Conservation (phyloP, 2,888 invertebrate genomes). For the Nyleta sp. region DNA sequence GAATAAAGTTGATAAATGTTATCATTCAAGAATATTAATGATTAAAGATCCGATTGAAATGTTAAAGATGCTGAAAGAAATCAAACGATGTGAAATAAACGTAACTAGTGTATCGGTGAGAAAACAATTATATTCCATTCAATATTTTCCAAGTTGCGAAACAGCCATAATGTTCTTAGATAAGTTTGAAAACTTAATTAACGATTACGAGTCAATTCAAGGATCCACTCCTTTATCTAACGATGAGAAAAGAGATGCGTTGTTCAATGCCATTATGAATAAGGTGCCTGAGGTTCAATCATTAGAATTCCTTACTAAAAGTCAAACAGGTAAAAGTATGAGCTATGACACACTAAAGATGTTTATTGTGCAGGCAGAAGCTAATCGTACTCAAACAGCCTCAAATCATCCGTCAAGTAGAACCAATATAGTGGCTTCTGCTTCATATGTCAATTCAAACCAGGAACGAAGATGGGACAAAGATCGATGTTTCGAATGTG, state of each 20-base stretch:
- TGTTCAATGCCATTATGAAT: slow-evolving; percentile 45
- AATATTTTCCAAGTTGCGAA: slow-evolving; percentile 53
- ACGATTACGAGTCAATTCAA: slow-evolving; percentile 55
- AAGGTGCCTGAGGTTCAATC: slow-evolving; percentile 48
- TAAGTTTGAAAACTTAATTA: slow-evolving; percentile 58
- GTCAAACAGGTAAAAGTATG: slow-evolving; percentile 17
- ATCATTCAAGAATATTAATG: slow-evolving; percentile 56
- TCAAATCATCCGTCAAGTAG: not conserved
- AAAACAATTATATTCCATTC: slow-evolving; percentile 54
- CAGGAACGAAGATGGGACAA: not conserved
- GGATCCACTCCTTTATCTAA: slow-evolving; percentile 53
- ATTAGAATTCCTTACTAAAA: slow-evolving; percentile 51
- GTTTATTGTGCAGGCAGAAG: slow-evolving; percentile 13
- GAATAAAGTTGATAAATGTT: slow-evolving; percentile 61
- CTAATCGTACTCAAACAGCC: not conserved
- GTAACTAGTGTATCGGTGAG: slow-evolving; percentile 44
- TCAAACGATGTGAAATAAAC: slow-evolving; percentile 7
- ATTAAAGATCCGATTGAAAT: slow-evolving; percentile 35
- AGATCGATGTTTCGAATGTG: slow-evolving; percentile 52
- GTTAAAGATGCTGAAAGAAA: not conserved
- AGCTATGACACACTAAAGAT: slow-evolving; percentile 39
- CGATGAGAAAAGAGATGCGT: slow-evolving; percentile 61
- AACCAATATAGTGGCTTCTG: slow-evolving; percentile 1
- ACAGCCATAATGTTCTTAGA: slow-evolving; percentile 50
- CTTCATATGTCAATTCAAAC: not conserved